Evolutionary conservation across 2,797 vertebrate genomes (phyloP).

Genomic region (Picus viridis): DNA sequence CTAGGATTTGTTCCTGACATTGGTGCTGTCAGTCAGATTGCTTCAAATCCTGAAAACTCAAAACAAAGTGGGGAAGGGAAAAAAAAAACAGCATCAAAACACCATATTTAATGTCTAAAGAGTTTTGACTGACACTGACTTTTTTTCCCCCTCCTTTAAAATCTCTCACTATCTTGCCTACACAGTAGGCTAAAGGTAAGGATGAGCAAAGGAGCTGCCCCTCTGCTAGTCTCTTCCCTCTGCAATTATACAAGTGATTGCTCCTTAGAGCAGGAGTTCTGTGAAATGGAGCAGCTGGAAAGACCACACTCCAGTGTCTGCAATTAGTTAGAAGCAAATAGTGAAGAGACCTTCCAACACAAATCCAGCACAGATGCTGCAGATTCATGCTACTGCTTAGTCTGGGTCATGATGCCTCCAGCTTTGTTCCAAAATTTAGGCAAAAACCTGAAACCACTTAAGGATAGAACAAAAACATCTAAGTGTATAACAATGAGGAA

Average conservation of each 20-base stretch:
- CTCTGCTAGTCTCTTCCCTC: not conserved
- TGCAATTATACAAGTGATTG: not conserved
- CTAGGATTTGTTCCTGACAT: not conserved
- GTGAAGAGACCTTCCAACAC: conserved; percentile 18
- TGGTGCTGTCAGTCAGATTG: not conserved
- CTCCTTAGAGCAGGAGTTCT: not conserved
- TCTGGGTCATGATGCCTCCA: not conserved
- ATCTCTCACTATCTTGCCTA: not conserved
- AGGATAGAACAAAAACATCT: conserved; percentile 44
- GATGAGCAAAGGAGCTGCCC: not conserved
- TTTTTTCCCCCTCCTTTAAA: not conserved
- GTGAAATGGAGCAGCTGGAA: not conserved
- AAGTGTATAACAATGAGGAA: conserved; percentile 13
- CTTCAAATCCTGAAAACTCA: not conserved
- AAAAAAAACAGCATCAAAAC: not conserved
- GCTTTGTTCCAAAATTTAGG: conserved; percentile 56
- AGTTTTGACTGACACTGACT: too few relatives aligned
- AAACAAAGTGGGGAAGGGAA: fast-evolving
- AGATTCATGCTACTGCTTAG: not conserved
- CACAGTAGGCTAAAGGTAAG: not conserved
- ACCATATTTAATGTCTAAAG: not conserved
- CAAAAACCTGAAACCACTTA: conserved; percentile 64
- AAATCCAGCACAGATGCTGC: conserved; percentile 42
- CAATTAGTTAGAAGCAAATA: not conserved
- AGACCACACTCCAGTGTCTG: not conserved